Conservation (phyloP, 2,888 invertebrate species). For the Icerya purchasi region DNA sequence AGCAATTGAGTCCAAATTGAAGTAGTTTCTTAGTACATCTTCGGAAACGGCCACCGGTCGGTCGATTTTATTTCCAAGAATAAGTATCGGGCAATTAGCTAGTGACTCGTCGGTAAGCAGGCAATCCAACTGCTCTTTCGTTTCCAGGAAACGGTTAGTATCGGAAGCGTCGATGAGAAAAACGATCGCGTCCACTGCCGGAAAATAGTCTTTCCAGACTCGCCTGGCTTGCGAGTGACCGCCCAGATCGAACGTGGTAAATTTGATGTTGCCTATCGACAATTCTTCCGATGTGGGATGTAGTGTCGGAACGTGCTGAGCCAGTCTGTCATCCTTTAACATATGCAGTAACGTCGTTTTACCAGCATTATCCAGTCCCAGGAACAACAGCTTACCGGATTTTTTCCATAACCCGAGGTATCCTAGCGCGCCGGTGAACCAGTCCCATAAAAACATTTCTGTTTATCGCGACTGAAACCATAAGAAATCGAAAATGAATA, state of each 20-base stretch:
- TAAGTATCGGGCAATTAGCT: conserved; percentile 3
- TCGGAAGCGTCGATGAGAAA: conserved; percentile 7
- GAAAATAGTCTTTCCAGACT: conserved; percentile 9
- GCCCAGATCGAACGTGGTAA: conserved; percentile 7
- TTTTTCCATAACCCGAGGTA: conserved; percentile 72
- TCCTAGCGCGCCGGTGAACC: conserved; percentile 82
- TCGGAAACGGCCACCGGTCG: conserved; percentile 2
- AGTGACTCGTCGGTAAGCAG: conserved; percentile 6
- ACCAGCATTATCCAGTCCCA: conserved; percentile 96
- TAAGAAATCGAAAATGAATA: not conserved
- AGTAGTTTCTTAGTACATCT: conserved; percentile 1
- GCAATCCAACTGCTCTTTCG: conserved; percentile 3
- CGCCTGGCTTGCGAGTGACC: conserved; percentile 7
- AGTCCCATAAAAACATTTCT: conserved; percentile 94
- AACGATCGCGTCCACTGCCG: conserved; percentile 7
- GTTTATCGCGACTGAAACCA: too few relatives aligned
- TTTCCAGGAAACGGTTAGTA: conserved; percentile 2
- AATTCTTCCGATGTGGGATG: conserved; percentile 27
- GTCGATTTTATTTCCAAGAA: conserved; percentile 9
- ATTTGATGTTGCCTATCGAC: conserved; percentile 5
- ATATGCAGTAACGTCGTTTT: conserved; percentile 97
- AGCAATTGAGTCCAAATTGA: not conserved
- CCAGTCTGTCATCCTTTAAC: conserved; percentile 98
- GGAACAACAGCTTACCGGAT: conserved; percentile 90
- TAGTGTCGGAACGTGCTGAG: conserved; percentile 90